A percentile compares a stretch with the other conserved stretches of the same genome.
Conservation (phyloP, 2,113 vertebrate genomes). For the Corynorhinus townsendii region DNA sequence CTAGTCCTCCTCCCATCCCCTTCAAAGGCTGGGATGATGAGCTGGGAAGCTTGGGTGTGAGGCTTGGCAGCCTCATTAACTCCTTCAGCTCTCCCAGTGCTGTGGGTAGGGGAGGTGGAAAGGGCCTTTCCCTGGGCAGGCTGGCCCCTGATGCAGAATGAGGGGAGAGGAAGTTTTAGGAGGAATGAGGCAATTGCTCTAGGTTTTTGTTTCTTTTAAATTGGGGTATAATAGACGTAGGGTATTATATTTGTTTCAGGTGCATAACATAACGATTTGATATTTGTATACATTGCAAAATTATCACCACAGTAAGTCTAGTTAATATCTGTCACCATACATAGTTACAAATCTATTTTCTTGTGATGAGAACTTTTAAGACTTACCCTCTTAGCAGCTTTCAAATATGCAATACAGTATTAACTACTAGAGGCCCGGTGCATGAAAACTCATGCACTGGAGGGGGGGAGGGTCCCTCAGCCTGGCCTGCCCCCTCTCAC, state of each 20-base stretch:
- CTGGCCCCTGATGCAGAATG: background rate
- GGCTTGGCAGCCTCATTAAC: background rate
- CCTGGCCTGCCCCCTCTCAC: too few species aligned
- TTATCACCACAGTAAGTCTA: background rate
- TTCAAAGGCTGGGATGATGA: background rate
- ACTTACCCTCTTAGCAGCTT: background rate
- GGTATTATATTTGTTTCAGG: background rate
- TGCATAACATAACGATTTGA: background rate
- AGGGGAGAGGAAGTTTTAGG: background rate
- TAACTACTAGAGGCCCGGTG: too few species aligned
- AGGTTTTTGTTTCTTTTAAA: background rate
- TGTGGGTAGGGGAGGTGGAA: background rate
- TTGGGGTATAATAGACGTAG: background rate
- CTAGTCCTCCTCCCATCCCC: background rate
- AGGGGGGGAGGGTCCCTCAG: too few species aligned
- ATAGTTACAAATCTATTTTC: background rate
- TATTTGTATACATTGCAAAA: background rate
- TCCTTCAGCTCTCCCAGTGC: background rate
- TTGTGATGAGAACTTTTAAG: background rate
- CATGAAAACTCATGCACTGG: too few species aligned
- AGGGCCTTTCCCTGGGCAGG: background rate
- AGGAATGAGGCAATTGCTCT: background rate
- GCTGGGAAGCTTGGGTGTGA: background rate
- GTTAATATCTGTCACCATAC: background rate
- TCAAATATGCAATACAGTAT: too few species aligned